Evolutionary conservation across 2,888 invertebrate species (phyloP), one percentile per base, ranked within the genome.

Genomic region (Drosophila macrospina): DNA sequence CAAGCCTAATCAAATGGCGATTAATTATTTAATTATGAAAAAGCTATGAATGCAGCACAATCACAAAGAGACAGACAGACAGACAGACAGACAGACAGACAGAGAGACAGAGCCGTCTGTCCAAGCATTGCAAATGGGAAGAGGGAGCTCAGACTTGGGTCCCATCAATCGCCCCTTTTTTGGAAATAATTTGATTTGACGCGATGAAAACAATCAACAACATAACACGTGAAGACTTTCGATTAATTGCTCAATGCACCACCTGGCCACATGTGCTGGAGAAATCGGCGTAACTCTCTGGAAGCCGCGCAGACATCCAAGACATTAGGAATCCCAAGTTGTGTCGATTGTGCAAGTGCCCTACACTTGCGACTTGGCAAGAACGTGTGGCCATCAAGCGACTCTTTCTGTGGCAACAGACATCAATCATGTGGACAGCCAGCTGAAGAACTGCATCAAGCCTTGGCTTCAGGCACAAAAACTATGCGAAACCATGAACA

Each of bases 11-110:
- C 75, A 79, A 73, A 75, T 69, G 64, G 54, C 74, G 69, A 83
- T 80, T 83, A 73, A 76, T 80, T 80, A 73, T 79, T 79, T 82
- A 83, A 79, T 82, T 79, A 75, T 79, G 76, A 69, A 75, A 79
- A 79, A 82, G 68, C 70, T 41, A 54, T 42, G 80, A 74, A 47
- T 69, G 61, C 79, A 50, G 32, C 54, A 63, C 65, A 65, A 52
- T 54, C 57, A 45, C 55, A 69, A 32, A 13, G 5, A 41, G 24
- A 44, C 15, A 41, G 26, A 51, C 13, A 60, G 34, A 47, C 11
- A 20, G 13, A 13, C 30, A 39, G 41, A 15, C 28, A 28, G 30
- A 5, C 16, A 20, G 16, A 30, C 28, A 37, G 11, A 11, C 2
- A 20, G 20, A 3, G 15, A 37, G 11, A 20, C 24, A n/a, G n/a